Base-by-base conservation (phyloP, 2,888 invertebrate species). In the Pycnomerus fuliginosus region DNA sequence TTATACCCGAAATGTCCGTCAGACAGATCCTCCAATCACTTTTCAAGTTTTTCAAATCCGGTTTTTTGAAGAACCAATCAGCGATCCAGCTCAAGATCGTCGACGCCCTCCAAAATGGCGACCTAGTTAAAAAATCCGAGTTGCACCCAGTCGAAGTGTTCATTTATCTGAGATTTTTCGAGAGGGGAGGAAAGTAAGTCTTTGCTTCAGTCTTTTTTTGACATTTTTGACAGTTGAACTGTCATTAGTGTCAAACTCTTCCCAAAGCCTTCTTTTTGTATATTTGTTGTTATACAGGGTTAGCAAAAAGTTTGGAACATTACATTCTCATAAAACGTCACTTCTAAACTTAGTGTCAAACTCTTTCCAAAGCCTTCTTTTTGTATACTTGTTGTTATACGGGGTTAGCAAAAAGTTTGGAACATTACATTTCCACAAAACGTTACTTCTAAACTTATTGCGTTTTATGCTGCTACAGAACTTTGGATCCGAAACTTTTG, bases 41-140 rank as follows among this genome's bases (percentile, higher is more conserved):
- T 24, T 80, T 80, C 50, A 80, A 80, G 61, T 75, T 85, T 39
- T 80, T 81, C 62, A 80, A 80, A 66, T 74, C 79, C 68, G 80
- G 80, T 3, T 77, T 82, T 58, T 63, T 85, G 17, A 77, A 77
- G 55, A 61, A 65, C 10, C 75, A 77, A 23, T 74, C 76, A 0
- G 67, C 73, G 1, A 74, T 79, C 16, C 75, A 78, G 7, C 71
- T 74, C 1, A 74, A 76, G 48, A 60, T 84, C 16, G 56, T 79
- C 3, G 78, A 79, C 3, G 58, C 75, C 30, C 68, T 85, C 2
- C 73, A 64, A 32, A 76, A 77, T 60, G 62, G 74, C 33, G 75
- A 78, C 3, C 56, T 74, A 39, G 58, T 78, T 16, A 53, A 61
- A 11, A 58, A 58, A 15, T 72, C 73, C 12, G 68, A 72, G 32